These are phyloP conservation scores for Ailurus styani DNA, from an alignment of 2,113 vertebrate genomes.

Conservation along the genomic window DNA sequence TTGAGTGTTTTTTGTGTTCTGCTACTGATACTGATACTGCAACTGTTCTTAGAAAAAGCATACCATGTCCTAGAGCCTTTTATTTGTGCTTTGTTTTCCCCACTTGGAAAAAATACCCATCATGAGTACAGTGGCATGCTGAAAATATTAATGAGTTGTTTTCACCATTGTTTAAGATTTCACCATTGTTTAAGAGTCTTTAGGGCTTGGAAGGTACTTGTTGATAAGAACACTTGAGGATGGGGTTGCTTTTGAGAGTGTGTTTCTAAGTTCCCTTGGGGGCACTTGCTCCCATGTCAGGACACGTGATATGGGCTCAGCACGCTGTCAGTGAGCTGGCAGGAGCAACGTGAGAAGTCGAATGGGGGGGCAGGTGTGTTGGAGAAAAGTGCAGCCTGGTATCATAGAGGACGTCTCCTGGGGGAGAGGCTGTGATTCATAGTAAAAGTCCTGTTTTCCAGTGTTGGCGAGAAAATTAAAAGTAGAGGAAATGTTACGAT, in stretches of 20 bases:
- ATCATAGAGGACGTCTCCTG: not conserved
- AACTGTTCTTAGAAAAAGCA: slow-evolving; percentile 26
- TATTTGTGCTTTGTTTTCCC: not conserved
- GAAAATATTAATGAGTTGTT: slow-evolving; percentile 20
- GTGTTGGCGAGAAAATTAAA: slow-evolving; percentile 27
- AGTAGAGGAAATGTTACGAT: not conserved
- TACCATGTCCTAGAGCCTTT: not conserved
- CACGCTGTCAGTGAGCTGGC: not conserved
- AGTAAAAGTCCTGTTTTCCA: slow-evolving; percentile 1
- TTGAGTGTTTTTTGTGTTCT: not conserved
- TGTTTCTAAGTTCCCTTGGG: not conserved
- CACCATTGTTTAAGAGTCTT: too few relatives aligned
- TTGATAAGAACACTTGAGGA: not conserved
- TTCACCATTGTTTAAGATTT: too few relatives aligned
- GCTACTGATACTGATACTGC: not conserved
- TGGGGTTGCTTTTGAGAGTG: not conserved
- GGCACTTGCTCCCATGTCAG: not conserved
- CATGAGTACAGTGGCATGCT: not conserved
- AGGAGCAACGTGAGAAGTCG: not conserved
- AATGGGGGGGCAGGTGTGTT: not conserved
- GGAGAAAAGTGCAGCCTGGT: not conserved
- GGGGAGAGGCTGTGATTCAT: not conserved
- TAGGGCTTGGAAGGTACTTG: not conserved
- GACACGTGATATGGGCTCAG: fast-evolving
- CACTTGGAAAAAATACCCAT: slow-evolving; percentile 11